Base-by-base conservation (phyloP, 2,113 vertebrate species). In the Anhinga anhinga region DNA sequence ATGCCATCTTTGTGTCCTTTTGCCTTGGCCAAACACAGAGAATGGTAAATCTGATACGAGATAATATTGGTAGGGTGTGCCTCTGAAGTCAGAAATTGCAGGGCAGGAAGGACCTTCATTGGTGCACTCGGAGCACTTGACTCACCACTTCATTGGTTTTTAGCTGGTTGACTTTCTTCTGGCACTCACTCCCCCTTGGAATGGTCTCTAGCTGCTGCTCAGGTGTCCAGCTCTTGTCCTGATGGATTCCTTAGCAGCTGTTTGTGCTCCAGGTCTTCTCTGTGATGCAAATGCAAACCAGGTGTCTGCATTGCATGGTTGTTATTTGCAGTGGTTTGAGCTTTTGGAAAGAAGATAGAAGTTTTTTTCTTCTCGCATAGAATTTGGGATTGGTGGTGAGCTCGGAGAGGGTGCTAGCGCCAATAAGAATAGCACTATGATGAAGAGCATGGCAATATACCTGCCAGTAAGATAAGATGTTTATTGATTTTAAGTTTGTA, bases 211-310 rank as follows among this genome's bases (percentile, higher is more conserved):
- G 21, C 4, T 55, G 3, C 26, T 49, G 12, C 65, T 69, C 27
- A 53, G 38, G 11, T 55, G 29, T 25, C 25, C 44, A 42, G 11
- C n/a, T 50, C 36, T 22, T 47, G n/a, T 30, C 26, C 45, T 53
- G 34, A 27, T 38, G 32, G 15, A 5, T 15, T 67, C 63, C 47
- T 56, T 66, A 67, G 49, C 47, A 53, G 36, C 44, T 73, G 8
- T 17, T 52, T 44, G 34, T 58, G 3, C 17, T 59, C 44, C 38
- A 62, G 40, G 17, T 45, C 17, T 42, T 7, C 18, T 30, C 36
- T 77, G 62, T 1, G 0, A 3, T 23, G 11, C 17, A 49, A 15
- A 34, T 10, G 11, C 29, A 47, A 4, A 22, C 36, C 13, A 5
- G 9, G 38, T 38, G 40, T 50, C 32, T 84, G n/a, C 29, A 45